These are phyloP conservation scores for Agriopis marginaria DNA, from an alignment of 2,888 invertebrate species.

Conservation along the genomic window DNA sequence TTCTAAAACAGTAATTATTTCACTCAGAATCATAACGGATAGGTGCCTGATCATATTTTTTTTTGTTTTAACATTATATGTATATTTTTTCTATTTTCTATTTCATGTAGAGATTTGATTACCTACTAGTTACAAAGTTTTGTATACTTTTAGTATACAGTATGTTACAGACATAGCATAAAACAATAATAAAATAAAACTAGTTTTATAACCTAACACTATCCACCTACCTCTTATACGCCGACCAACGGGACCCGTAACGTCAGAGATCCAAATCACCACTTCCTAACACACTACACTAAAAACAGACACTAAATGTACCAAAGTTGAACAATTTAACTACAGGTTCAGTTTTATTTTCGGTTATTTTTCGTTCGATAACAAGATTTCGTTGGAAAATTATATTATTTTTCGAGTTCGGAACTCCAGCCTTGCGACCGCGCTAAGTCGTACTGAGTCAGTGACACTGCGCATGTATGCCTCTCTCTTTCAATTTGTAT, in stretches of 20 bases:
- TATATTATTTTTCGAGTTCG: constrained; percentile 46
- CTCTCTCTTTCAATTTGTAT: constrained; percentile 63
- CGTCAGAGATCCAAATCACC: constrained; percentile 49
- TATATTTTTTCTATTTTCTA: neutral
- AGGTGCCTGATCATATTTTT: neutral
- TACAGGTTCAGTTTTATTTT: constrained; percentile 61
- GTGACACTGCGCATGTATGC: constrained; percentile 78
- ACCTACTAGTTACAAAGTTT: neutral
- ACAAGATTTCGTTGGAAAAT: constrained; percentile 35
- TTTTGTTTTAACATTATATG: neutral
- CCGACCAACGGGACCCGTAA: constrained; percentile 75
- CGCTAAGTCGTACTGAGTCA: constrained; percentile 76
- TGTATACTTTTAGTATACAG: neutral
- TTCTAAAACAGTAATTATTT: constrained; percentile 5
- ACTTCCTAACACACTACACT: constrained; percentile 47
- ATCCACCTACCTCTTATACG: constrained; percentile 67
- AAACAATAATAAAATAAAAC: constrained; percentile 28
- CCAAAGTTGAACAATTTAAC: constrained; percentile 47
- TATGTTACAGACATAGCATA: constrained; percentile 3
- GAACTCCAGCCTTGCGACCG: constrained; percentile 62
- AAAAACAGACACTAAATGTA: constrained; percentile 41
- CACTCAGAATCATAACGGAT: too few species aligned
- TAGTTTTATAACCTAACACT: constrained; percentile 55
- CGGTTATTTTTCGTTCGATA: constrained; percentile 68
- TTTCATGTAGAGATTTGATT: neutral